phyloP scores from a whole-genome alignment of 2,797 vertebrate species.

The Coregonus suidteri region DNA sequence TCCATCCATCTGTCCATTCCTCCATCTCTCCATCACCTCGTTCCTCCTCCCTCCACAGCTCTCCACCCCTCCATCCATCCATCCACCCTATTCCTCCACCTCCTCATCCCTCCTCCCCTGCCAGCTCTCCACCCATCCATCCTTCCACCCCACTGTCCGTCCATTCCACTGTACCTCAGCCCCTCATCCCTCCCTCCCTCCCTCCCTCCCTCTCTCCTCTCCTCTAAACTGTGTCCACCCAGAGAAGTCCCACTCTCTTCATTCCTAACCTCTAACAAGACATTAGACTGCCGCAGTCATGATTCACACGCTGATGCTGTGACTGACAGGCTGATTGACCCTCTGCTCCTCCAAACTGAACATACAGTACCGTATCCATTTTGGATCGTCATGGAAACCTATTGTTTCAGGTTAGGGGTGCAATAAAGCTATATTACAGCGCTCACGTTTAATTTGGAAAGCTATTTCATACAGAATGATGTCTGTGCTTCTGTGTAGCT shows the following conservation, averaged over 20 bases:
- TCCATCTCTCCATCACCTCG: too few species aligned
- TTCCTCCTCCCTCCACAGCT: too few species aligned
- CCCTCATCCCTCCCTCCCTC: slow-evolving; percentile 46
- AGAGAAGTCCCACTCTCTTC: slow-evolving; percentile 85
- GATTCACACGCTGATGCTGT: slow-evolving; percentile 88
- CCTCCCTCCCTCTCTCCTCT: slow-evolving; percentile 16
- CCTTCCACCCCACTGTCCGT: neutral
- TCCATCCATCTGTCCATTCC: neutral
- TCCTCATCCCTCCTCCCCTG: too few species aligned
- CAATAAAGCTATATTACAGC: slow-evolving; percentile 85
- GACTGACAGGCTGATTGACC: slow-evolving; percentile 86
- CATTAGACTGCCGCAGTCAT: slow-evolving; percentile 91
- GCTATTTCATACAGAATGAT: slow-evolving; percentile 61
- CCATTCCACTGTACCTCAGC: slow-evolving; percentile 37
- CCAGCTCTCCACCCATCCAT: neutral
- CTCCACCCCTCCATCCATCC: slow-evolving; percentile 4
- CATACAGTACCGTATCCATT: slow-evolving; percentile 79
- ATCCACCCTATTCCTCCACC: too few species aligned
- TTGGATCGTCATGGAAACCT: slow-evolving; percentile 85
- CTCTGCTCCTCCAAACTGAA: slow-evolving; percentile 81
- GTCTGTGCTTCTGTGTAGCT: slow-evolving; percentile 18
- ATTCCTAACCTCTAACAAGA: slow-evolving; percentile 95
- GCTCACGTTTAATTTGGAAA: slow-evolving; percentile 85
- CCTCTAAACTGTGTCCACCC: slow-evolving; percentile 71
- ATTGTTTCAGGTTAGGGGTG: slow-evolving; percentile 83